Conservation (phyloP, 2,113 vertebrate species). For the Columba livia region DNA sequence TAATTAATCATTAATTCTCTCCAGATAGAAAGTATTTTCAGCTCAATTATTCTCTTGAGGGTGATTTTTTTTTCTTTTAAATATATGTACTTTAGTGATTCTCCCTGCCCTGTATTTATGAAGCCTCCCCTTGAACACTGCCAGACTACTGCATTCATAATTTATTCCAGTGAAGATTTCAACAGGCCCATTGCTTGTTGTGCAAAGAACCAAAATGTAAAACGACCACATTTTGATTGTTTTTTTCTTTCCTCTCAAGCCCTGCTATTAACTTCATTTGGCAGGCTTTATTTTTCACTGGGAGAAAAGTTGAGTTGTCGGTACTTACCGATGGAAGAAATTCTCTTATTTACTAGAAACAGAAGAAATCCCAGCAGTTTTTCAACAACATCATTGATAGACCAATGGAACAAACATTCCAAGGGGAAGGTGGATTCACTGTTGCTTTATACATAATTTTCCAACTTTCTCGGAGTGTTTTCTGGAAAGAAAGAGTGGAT, state of each 20-base stretch:
- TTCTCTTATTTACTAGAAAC: background rate
- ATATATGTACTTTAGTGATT: background rate
- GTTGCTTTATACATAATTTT: background rate
- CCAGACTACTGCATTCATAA: background rate
- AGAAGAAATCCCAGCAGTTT: background rate
- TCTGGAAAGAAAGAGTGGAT: background rate
- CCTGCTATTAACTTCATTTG: background rate
- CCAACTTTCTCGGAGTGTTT: background rate
- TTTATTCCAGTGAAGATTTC: background rate
- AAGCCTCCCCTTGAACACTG: background rate
- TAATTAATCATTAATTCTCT: background rate
- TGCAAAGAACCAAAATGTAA: background rate
- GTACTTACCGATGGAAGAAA: background rate
- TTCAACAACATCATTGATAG: background rate
- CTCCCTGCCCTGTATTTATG: background rate
- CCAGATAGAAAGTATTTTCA: background rate
- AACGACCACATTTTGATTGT: background rate
- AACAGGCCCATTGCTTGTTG: too few species aligned
- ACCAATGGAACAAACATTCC: too few species aligned
- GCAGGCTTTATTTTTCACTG: background rate
- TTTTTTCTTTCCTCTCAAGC: background rate
- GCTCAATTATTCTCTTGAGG: background rate
- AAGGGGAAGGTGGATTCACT: background rate
- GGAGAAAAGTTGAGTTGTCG: background rate
- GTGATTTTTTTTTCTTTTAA: background rate